phyloP scores from a whole-genome alignment of 2,888 invertebrate species.

The Plebejus anna region DNA sequence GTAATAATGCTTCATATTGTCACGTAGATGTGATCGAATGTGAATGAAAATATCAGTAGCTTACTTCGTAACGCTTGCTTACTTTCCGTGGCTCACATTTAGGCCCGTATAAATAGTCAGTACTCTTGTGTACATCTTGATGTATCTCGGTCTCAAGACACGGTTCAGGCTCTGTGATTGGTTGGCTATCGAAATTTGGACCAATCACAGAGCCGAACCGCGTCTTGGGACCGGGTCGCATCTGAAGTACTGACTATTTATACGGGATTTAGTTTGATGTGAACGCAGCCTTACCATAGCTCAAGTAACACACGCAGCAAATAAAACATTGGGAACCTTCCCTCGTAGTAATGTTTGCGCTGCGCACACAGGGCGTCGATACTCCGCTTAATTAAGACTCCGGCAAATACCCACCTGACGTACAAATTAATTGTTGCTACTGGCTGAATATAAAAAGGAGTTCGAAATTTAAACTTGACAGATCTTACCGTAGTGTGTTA shows the following conservation, averaged over 20 bases:
- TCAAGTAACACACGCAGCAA: conserved; percentile 11
- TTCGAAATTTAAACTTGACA: background rate
- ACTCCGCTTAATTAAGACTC: conserved; percentile 32
- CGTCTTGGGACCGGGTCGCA: too few species aligned
- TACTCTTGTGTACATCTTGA: too few species aligned
- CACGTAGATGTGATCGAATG: background rate
- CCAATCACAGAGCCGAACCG: too few species aligned
- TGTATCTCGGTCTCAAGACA: too few species aligned
- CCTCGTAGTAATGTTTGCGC: conserved; percentile 44
- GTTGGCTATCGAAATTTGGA: too few species aligned
- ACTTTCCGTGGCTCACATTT: background rate
- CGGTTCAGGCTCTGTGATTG: too few species aligned
- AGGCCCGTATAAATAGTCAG: too few species aligned
- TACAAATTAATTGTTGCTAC: conserved; percentile 41
- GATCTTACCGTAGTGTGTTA: background rate
- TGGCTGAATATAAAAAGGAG: background rate
- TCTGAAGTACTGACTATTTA: too few species aligned
- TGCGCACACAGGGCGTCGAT: conserved; percentile 45
- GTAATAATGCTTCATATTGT: background rate
- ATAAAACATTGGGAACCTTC: conserved; percentile 16
- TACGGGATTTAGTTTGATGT: background rate
- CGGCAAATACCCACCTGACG: conserved; percentile 51
- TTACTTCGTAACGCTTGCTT: too few species aligned
- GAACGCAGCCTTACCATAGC: background rate
- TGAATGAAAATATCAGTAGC: background rate